phyloP scores from a whole-genome alignment of 2,113 vertebrate species.

The Rhegmatorhina hoffmannsi region DNA sequence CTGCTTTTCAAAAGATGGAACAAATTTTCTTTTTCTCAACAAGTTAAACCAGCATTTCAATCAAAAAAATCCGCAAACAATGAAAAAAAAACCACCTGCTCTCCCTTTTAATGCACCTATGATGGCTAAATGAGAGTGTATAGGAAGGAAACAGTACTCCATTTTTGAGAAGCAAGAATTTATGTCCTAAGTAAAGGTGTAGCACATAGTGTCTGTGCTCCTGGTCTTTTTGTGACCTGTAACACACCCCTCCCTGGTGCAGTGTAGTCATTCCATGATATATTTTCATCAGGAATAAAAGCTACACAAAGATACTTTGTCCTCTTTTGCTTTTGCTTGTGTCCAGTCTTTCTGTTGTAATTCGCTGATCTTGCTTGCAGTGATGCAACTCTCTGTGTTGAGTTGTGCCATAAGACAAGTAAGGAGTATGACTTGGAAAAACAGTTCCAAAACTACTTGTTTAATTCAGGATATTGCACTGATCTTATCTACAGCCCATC shows the following conservation, averaged over 20 bases:
- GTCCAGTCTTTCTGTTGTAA: background rate
- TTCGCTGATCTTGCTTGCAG: background rate
- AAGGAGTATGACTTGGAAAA: background rate
- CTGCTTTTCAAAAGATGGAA: background rate
- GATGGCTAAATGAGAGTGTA: background rate
- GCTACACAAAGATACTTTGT: background rate
- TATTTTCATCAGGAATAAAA: background rate
- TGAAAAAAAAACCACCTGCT: accelerated
- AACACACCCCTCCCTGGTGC: background rate
- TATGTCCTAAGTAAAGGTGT: background rate
- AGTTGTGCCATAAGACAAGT: background rate
- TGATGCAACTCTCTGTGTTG: background rate
- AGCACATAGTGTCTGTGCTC: accelerated
- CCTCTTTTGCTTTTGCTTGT: background rate
- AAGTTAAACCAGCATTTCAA: background rate
- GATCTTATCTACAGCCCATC: background rate
- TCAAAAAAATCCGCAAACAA: background rate
- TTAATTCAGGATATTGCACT: background rate
- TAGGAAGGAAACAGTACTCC: background rate
- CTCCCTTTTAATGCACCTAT: background rate
- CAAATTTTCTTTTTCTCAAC: background rate
- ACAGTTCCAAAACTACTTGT: background rate
- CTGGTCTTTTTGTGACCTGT: background rate
- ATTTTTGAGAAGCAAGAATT: background rate
- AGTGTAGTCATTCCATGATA: background rate